phyloP scores from a whole-genome alignment of 2,888 invertebrate species.

The Chymomyza procnemis region DNA sequence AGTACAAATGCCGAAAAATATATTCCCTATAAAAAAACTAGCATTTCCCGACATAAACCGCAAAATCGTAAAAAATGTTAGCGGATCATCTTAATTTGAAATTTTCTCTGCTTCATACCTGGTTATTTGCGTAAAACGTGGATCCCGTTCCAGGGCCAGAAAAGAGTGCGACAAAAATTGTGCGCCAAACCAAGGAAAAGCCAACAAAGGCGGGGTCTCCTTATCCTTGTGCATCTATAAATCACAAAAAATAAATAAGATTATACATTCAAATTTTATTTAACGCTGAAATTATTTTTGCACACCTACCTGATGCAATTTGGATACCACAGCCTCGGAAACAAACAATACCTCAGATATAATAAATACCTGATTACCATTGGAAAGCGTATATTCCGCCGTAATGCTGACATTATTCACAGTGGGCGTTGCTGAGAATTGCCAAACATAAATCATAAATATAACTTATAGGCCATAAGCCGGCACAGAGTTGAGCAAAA shows the following conservation, averaged over 20 bases:
- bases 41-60: no score
- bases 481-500: neutral
- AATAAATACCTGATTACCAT: conserved; percentile 83
- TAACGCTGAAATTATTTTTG: neutral
- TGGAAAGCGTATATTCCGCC: conserved; percentile 82
- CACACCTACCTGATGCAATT: conserved; percentile 80
- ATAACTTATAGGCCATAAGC: neutral
- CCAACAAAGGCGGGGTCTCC: conserved; percentile 83
- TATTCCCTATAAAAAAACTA: no score
- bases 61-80: no score
- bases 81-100: no score
- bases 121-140: conserved; percentile 81
- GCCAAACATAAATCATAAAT: conserved; percentile 8
- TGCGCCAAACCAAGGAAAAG: conserved; percentile 84
- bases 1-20: no score
- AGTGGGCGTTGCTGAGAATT: conserved; percentile 79
- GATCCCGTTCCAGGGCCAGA: conserved; percentile 81
- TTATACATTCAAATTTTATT: neutral
- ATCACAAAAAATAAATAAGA: neutral
- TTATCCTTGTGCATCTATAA: conserved; percentile 81
- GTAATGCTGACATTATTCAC: conserved; percentile 82
- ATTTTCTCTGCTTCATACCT: conserved; percentile 71
- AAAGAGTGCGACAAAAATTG: conserved; percentile 83
- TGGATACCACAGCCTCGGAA: conserved; percentile 82
- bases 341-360: conserved; percentile 82